Percentiles rank a stretch among this genome's conserved stretches.
Evolutionary conservation across 2,797 vertebrate genomes (phyloP).

Genomic region (Danionella dracula): DNA sequence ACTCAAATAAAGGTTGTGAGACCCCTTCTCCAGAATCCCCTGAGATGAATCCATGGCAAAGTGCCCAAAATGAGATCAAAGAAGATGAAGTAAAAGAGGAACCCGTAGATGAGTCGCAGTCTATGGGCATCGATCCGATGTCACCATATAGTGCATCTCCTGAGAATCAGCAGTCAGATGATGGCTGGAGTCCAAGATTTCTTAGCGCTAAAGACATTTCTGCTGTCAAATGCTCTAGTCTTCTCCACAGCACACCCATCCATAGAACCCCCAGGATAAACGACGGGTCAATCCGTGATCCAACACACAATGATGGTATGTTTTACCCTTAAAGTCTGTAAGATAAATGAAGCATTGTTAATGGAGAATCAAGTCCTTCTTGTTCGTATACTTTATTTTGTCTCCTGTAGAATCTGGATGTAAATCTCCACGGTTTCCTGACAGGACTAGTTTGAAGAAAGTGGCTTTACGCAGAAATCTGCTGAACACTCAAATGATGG

Average conservation of each 20-base stretch:
- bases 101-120: conserved; percentile 41
- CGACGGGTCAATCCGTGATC: conserved; percentile 70
- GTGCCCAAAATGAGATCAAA: conserved; percentile 57
- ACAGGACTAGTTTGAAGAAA: conserved; percentile 69
- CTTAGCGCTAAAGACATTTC: conserved; percentile 50
- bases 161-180: conserved; percentile 53
- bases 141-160: conserved; percentile 29
- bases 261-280: conserved; percentile 55
- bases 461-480: conserved; percentile 80
- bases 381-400: too few species aligned
- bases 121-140: conserved; percentile 24
- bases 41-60: conserved; percentile 81
- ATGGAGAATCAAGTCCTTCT: too few species aligned
- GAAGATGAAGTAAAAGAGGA: conserved; percentile 48
- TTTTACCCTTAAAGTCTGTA: background rate
- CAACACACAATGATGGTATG: conserved; percentile 77
- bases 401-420: conserved; percentile 58
- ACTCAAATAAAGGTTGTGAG: conserved; percentile 55
- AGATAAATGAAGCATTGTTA: too few species aligned
- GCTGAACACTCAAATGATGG: conserved; percentile 88
- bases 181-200: conserved; percentile 51
- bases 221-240: conserved; percentile 57
- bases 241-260: conserved; percentile 81
- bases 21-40: conserved; percentile 75
- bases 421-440: conserved; percentile 71